These are phyloP conservation scores for Lasioglossum albipes DNA, from an alignment of 1,140 invertebrate genomes.

Conservation along the genomic window DNA sequence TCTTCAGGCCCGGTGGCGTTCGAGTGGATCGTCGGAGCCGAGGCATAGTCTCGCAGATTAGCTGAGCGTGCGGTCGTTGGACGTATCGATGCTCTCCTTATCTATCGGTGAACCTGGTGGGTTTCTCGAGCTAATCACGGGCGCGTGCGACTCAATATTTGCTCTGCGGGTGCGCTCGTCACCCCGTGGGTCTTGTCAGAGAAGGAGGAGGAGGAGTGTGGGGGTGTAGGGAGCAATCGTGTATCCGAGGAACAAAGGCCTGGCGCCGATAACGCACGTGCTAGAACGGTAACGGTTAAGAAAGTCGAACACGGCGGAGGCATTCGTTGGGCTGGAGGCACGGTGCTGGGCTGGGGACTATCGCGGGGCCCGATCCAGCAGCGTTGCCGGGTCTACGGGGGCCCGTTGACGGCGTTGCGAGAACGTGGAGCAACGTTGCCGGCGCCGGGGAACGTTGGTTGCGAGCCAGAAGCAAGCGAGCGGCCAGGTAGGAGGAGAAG, in stretches of 20 bases:
- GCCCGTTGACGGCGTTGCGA: slow-evolving; percentile 25
- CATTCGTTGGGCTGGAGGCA: background rate
- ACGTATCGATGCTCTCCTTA: background rate
- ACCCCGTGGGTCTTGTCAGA: background rate
- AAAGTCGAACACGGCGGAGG: slow-evolving; percentile 30
- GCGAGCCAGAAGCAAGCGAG: background rate
- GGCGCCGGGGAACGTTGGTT: slow-evolving; percentile 10
- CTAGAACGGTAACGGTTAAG: slow-evolving; percentile 43
- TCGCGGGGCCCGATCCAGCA: slow-evolving; percentile 28
- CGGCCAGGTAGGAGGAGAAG: background rate
- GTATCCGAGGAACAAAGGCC: slow-evolving; percentile 18
- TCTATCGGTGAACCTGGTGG: background rate
- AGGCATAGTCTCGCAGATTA: too few relatives aligned
- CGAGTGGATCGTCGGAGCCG: too few relatives aligned
- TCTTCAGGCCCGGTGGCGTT: background rate
- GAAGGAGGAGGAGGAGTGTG: too few relatives aligned
- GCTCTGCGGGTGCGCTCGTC: background rate
- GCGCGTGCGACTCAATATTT: background rate
- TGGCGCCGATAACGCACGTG: slow-evolving; percentile 42
- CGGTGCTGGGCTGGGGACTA: background rate
- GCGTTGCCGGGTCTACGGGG: slow-evolving; percentile 18
- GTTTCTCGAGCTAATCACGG: background rate
- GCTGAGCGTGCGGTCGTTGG: background rate
- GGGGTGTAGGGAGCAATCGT: too few relatives aligned
- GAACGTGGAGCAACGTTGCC: slow-evolving; percentile 26